These are phyloP conservation scores for Dendrocincla tyrannina DNA, from an alignment of 2,797 vertebrate genomes.

Conservation along the genomic window DNA sequence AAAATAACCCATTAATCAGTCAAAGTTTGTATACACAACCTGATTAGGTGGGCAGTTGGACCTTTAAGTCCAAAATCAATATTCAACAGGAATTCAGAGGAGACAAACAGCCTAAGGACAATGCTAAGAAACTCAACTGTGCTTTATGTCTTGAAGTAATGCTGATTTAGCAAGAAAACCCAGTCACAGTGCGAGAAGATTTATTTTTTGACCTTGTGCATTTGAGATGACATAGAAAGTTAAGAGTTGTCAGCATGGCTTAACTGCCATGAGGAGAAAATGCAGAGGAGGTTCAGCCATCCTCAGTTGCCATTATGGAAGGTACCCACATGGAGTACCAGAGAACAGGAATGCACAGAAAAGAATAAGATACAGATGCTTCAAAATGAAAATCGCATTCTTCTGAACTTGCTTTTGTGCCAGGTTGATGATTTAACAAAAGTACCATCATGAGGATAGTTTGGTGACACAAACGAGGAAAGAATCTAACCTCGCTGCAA, in stretches of 20 bases:
- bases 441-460: background rate
- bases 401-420: background rate
- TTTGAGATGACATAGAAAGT: constrained; percentile 36
- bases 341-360: background rate
- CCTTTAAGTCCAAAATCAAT: constrained; percentile 50
- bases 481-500: background rate
- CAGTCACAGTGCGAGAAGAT: background rate
- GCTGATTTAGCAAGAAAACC: constrained; percentile 58
- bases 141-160: constrained; percentile 22
- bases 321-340: background rate
- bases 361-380: background rate
- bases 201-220: constrained; percentile 52
- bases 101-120: constrained; percentile 24
- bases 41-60: constrained; percentile 23
- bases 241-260: constrained; percentile 21
- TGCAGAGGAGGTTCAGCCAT: background rate
- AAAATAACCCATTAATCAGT: background rate
- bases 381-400: background rate
- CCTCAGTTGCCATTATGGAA: background rate
- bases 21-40: background rate
- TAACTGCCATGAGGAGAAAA: background rate
- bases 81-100: constrained; percentile 16
- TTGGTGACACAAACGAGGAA: background rate
- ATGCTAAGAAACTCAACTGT: background rate
- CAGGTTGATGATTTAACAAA: background rate